phyloP scores from a whole-genome alignment of 2,888 invertebrate genomes.

The Auanema freiburgensis region DNA sequence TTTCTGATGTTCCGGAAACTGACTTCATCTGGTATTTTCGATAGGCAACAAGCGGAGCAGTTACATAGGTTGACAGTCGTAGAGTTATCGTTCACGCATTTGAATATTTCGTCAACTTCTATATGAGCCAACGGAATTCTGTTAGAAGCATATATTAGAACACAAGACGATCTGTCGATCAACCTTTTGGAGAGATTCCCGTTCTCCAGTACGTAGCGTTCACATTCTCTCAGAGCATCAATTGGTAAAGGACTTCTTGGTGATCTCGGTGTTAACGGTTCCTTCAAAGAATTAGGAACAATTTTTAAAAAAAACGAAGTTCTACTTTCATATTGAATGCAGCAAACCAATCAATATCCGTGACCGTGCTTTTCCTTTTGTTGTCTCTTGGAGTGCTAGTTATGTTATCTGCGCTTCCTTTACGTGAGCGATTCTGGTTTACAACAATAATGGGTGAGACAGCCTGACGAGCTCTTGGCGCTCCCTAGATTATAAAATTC shows the following conservation, averaged over 20 bases:
- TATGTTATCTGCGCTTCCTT: constrained; percentile 29
- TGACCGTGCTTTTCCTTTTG: constrained; percentile 35
- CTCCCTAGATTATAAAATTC: constrained; percentile 13
- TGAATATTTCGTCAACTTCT: constrained; percentile 25
- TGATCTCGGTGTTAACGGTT: constrained; percentile 20
- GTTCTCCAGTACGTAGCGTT: constrained; percentile 9
- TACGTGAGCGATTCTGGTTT: constrained; percentile 30
- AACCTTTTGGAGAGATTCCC: neutral
- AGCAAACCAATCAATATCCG: constrained; percentile 48
- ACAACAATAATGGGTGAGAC: constrained; percentile 41
- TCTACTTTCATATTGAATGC: constrained; percentile 46
- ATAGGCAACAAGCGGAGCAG: neutral
- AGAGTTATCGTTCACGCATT: neutral
- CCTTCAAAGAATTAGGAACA: constrained; percentile 17
- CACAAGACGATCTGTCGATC: too few relatives aligned
- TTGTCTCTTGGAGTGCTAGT: constrained; percentile 22
- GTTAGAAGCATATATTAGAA: too few relatives aligned
- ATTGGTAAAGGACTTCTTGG: constrained; percentile 18
- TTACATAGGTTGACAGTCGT: neutral
- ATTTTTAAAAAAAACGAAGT: too few relatives aligned
- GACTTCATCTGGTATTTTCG: neutral
- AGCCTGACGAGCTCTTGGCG: neutral
- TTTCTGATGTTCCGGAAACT: neutral
- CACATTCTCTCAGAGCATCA: constrained; percentile 21
- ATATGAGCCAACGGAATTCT: constrained; percentile 25